Evolutionary conservation across 2,888 invertebrate species (phyloP).

Genomic region (Sisyra nigra): DNA sequence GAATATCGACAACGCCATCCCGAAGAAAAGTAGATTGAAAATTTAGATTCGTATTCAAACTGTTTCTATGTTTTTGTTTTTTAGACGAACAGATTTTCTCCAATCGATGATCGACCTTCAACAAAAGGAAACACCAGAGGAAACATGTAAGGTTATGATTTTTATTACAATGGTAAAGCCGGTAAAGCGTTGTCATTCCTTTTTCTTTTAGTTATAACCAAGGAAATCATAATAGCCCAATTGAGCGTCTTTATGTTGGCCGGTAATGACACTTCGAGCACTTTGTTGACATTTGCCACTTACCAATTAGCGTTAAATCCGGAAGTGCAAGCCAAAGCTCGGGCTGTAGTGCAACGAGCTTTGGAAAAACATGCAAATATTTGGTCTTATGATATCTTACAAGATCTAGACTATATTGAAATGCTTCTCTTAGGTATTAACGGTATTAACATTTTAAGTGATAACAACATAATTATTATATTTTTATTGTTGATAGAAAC

Average conservation of each 20-base stretch:
- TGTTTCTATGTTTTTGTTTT: too few species aligned
- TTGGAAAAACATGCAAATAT: constrained; percentile 20
- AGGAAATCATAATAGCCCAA: constrained; percentile 38
- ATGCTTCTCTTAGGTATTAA: constrained; percentile 18
- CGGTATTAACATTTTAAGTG: too few species aligned
- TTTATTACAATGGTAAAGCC: too few species aligned
- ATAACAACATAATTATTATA: too few species aligned
- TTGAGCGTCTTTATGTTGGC: constrained; percentile 39
- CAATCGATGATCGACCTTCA: constrained; percentile 9
- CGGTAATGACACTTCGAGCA: constrained; percentile 43
- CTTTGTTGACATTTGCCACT: constrained; percentile 35
- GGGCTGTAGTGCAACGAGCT: constrained; percentile 23
- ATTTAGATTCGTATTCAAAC: neutral
- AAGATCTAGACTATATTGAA: constrained; percentile 29
- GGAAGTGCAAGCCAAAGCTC: constrained; percentile 26
- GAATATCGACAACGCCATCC: constrained; percentile 13
- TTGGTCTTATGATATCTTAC: constrained; percentile 26
- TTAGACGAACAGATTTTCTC: too few species aligned
- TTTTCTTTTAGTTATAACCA: constrained; percentile 27
- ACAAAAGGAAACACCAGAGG: neutral
- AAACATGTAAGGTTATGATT: neutral
- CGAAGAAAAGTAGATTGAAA: constrained; percentile 5
- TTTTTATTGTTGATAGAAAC: constrained; percentile 22
- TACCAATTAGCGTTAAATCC: constrained; percentile 31
- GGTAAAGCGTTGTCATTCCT: neutral